phyloP scores from a whole-genome alignment of 2,113 vertebrate genomes.

The Kryptolebias marmoratus region DNA sequence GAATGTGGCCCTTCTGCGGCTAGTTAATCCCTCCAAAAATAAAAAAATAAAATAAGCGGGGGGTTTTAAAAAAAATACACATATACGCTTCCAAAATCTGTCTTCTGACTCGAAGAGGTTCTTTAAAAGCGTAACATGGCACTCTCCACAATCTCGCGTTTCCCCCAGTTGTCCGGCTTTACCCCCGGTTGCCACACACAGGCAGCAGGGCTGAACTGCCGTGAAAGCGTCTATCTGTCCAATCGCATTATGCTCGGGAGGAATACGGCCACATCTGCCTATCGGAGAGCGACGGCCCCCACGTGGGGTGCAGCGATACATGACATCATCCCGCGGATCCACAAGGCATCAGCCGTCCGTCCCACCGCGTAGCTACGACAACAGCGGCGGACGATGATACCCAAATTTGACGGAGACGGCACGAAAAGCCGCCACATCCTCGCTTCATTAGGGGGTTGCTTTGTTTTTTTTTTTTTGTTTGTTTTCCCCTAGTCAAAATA shows the following conservation, averaged over 20 bases:
- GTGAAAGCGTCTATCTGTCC: conserved; percentile 86
- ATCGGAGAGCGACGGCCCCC: conserved; percentile 80
- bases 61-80: neutral
- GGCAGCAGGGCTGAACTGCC: conserved; percentile 87
- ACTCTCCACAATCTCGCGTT: conserved; percentile 78
- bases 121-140: conserved; percentile 79
- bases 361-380: conserved; percentile 56
- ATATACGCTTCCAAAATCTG: conserved; percentile 64
- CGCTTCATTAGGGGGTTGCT: conserved; percentile 42
- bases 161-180: conserved; percentile 76
- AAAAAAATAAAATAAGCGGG: conserved; percentile 8
- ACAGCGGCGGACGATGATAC: conserved; percentile 46
- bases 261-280: conserved; percentile 73
- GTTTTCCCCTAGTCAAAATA: conserved; percentile 19
- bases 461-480: neutral
- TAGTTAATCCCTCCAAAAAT: conserved; percentile 58
- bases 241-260: conserved; percentile 81
- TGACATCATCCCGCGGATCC: conserved; percentile 82
- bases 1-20: conserved; percentile 58
- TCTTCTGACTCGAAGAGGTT: conserved; percentile 73
- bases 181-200: conserved; percentile 87
- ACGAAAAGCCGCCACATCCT: conserved; percentile 43
- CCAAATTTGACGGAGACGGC: conserved; percentile 54
- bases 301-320: conserved; percentile 84
- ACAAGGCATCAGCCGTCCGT: conserved; percentile 63